Conservation (phyloP, 2,888 invertebrate species). For the Sphaerophoria taeniata region DNA sequence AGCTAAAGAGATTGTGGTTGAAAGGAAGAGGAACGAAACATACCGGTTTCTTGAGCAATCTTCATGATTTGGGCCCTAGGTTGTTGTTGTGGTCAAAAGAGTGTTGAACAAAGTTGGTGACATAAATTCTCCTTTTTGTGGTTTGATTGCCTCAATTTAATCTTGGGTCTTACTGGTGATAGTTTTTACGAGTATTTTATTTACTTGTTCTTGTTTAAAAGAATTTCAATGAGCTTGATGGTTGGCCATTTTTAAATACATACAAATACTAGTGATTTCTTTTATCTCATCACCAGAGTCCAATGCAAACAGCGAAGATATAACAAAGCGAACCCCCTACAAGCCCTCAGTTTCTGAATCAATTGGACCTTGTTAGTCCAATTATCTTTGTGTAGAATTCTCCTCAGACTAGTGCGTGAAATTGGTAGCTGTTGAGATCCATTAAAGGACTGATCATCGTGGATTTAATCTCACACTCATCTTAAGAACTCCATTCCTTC, state of each 20-base stretch:
- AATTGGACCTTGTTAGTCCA: no score
- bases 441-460: no score
- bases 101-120: neutral
- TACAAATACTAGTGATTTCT: neutral
- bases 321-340: no score
- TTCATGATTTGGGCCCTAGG: neutral
- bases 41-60: slow-evolving; percentile 4
- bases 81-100: slow-evolving; percentile 23
- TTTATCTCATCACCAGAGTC: no score
- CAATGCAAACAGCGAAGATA: no score
- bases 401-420: no score
- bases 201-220: neutral
- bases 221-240: neutral
- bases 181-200: neutral
- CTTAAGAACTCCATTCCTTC: no score
- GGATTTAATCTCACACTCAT: no score
- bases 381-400: no score
- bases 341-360: no score
- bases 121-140: neutral
- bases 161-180: neutral
- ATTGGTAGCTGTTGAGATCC: no score
- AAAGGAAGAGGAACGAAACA: slow-evolving; percentile 12
- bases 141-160: neutral
- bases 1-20: neutral
- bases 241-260: neutral